Base-by-base conservation (phyloP, 30 jellyfish, hydroid and myxozoan genomes). In the Nemopilema nomurai region DNA sequence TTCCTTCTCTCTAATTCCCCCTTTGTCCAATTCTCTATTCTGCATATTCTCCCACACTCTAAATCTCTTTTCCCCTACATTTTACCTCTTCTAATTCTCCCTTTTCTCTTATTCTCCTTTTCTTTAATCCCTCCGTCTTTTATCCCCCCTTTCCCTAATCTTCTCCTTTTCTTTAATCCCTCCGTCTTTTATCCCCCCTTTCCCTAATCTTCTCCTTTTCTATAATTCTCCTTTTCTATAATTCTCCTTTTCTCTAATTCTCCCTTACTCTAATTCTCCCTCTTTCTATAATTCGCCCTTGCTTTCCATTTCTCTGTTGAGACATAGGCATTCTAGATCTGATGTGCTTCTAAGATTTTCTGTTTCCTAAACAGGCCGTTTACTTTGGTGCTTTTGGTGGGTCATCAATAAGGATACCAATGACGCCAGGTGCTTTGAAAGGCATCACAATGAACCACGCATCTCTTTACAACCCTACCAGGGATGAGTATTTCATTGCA, bases 351-450 rank as follows among this genome's bases (percentile, higher is more conserved):
- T 7, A 63, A 63, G 18, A 18, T n/a, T 7, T 63, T 63, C 18
- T n/a, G 7, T 19, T 3, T n/a, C 16, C 4, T 28, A 8, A 20
- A 7, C 23, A 87, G 96, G 90, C 84, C 21, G 79, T 69, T 73
- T 87, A 67, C 71, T 63, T 87, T 72, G 96, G 96, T 53, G 96
- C 91, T 4, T 87, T 87, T 30, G 90, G 96, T 1, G 74, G 83
- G 29, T 1, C 68, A 22, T 87, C 91, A 31, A 18, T 8, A 4
- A 69, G 50, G 22, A 80, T 87, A 16, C 87, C 96, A 29, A 82
- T 87, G 16, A 80, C 90, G 0, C 70, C 88, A 0, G 32, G 70
- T 22, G 76, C 30, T 82, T 28, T 87, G 1, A 53, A 25, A 24
- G 96, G 96, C 62, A 70, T 52, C 4, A 73, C 88, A 49, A 18